Evolutionary conservation across 2,113 vertebrate genomes (phyloP).

Genomic region (Geococcyx californianus): DNA sequence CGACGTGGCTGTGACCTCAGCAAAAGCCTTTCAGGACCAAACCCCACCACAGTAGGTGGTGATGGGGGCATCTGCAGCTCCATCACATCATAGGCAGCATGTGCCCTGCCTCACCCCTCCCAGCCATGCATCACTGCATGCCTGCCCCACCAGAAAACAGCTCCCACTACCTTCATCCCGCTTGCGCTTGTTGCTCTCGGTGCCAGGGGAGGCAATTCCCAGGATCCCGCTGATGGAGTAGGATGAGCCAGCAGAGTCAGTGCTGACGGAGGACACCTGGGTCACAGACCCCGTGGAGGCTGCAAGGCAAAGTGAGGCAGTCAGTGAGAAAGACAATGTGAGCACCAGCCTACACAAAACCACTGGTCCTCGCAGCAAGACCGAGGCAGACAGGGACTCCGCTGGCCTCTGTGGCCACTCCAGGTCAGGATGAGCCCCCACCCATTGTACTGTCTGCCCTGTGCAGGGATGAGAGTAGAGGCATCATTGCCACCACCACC

Average conservation of each 20-base stretch:
- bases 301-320: slow-evolving; percentile 57
- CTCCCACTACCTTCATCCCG: slow-evolving; percentile 89
- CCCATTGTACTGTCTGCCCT: background rate
- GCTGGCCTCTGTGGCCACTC: background rate
- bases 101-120: rapidly evolving
- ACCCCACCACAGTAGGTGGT: rapidly evolving
- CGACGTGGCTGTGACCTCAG: background rate
- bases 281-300: slow-evolving; percentile 92
- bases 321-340: rapidly evolving
- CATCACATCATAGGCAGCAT: rapidly evolving
- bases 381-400: rapidly evolving
- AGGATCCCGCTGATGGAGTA: slow-evolving; percentile 99
- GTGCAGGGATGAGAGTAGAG: background rate
- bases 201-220: slow-evolving; percentile 90
- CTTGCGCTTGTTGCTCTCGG: slow-evolving; percentile 94
- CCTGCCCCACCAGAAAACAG: background rate
- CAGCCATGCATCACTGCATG: rapidly evolving
- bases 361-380: rapidly evolving
- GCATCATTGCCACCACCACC: rapidly evolving
- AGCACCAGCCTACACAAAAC: no score
- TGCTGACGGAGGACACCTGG: slow-evolving; percentile 92
- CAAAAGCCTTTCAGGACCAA: no score
- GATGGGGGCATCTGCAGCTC: rapidly evolving
- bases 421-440: background rate
- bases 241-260: slow-evolving; percentile 92